These are phyloP conservation scores for Agrilus planipennis DNA, from an alignment of 1,140 invertebrate genomes.

Conservation along the genomic window DNA sequence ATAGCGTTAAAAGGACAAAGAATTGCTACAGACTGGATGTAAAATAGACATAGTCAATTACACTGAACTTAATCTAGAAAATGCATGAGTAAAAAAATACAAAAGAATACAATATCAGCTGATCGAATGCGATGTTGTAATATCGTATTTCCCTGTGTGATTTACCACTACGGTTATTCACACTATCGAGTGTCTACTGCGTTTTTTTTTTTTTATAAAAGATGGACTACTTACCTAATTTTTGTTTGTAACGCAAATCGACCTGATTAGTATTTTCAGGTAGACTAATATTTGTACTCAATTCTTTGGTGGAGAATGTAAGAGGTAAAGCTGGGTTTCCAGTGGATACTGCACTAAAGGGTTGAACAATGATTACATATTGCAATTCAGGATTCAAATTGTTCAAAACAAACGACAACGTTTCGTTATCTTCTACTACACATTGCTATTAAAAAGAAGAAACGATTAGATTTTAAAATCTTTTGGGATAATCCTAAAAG, in stretches of 20 bases:
- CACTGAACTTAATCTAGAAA: no score
- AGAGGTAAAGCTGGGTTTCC: slow-evolving; percentile 37
- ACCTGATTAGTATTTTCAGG: slow-evolving; percentile 6
- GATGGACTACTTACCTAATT: slow-evolving; percentile 34
- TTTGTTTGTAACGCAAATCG: slow-evolving; percentile 28
- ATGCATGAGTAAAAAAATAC: no score
- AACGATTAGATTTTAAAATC: no score
- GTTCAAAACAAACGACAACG: slow-evolving; percentile 30
- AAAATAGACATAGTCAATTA: no score
- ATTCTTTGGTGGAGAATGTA: slow-evolving; percentile 26
- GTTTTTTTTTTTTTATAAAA: background rate
- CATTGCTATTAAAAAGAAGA: slow-evolving; percentile 8
- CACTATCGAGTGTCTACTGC: background rate
- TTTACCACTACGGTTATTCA: background rate
- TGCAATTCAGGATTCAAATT: slow-evolving; percentile 35
- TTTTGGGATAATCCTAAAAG: background rate
- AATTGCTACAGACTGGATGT: no score
- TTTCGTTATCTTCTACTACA: slow-evolving; percentile 5
- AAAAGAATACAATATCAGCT: no score
- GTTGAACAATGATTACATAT: slow-evolving; percentile 43
- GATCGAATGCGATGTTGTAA: no score
- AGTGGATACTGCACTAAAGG: slow-evolving; percentile 40
- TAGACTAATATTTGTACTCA: background rate
- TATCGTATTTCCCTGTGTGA: background rate
- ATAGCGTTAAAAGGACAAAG: no score